Evolutionary conservation across 1,140 invertebrate species (phyloP), one percentile per base, ranked within the genome.

Genomic region (Leptinotarsa texana): DNA sequence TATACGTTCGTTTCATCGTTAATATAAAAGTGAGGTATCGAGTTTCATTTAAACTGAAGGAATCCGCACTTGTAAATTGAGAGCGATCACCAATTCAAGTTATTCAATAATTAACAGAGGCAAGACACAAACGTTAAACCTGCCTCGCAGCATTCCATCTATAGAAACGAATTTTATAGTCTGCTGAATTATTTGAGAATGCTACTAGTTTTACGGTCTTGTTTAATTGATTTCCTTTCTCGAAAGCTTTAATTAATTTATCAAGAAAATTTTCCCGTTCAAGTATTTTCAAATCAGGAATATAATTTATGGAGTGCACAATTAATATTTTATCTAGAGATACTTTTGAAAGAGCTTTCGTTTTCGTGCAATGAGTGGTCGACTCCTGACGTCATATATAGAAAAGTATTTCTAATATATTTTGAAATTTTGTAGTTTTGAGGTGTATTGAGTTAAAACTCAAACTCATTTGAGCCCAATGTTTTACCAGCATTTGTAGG

Each of bases 161-260:
- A 57, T 57, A 57, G 51, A 18, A 57, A 57, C 51, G 51, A 57
- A 57, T 57, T 57, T 57, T 57, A 57, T 57, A 57, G 51, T 57
- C n/a, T 57, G 51, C n/a, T 57, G 51, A 57, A 57, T 57, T 57
- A 57, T 57, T 57, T 57, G 51, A 57, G 51, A 57, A 57, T 57
- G 51, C 51, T 57, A 57, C 51, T 57, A 57, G 51, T 57, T 57
- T 57, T 57, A 57, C 51, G n/a, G n/a, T 57, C 51, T 18, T 18
- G 51, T 57, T 57, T 57, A 57, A 57, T 57, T 57, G 51, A 57
- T 57, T 57, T 57, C 51, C 51, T 57, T 57, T 57, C 17, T 15
- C 6, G 51, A n/a, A 57, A n/a, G 51, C 17, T 57, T 18, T 57
- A 15, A 57, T 57, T 57, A 18, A 57, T 57, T 57, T 18, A 57